Evolutionary conservation across 2,888 invertebrate species (phyloP).

Genomic region (Plagodis pulveraria): DNA sequence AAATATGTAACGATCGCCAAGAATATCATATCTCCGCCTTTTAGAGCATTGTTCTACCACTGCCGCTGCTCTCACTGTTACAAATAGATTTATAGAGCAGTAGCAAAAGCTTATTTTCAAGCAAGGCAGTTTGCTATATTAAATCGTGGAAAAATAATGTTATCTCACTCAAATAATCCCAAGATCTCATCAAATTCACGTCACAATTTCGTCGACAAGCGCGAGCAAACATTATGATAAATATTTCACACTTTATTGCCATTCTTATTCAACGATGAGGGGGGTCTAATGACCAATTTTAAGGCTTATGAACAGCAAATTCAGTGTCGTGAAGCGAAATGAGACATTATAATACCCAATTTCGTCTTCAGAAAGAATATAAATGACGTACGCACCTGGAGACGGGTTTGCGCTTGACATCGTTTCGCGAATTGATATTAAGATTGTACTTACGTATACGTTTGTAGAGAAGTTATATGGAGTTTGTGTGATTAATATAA

Average conservation of each 20-base stretch:
- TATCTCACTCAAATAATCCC: neutral
- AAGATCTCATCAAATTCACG: slow-evolving; percentile 19
- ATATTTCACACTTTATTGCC: slow-evolving; percentile 74
- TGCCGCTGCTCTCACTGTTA: no score
- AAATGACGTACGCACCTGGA: slow-evolving; percentile 60
- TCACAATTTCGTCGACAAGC: slow-evolving; percentile 28
- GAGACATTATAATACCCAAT: slow-evolving; percentile 79
- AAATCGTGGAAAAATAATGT: no score
- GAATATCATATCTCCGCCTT: no score
- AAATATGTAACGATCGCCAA: no score
- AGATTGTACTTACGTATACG: no score
- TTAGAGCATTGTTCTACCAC: no score
- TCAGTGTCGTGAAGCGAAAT: slow-evolving; percentile 77
- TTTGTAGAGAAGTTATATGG: no score
- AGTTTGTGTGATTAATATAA: no score
- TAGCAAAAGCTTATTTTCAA: no score
- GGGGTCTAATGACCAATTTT: slow-evolving; percentile 78
- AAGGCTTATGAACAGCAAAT: slow-evolving; percentile 83
- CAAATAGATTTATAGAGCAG: no score
- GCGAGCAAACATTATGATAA: slow-evolving; percentile 60
- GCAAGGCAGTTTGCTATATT: no score
- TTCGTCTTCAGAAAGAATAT: slow-evolving; percentile 76
- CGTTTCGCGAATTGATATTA: slow-evolving; percentile 13
- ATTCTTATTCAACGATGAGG: slow-evolving; percentile 65
- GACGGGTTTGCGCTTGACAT: slow-evolving; percentile 6